phyloP scores from a whole-genome alignment of 1,140 invertebrate species.

The Lordiphosa stackelbergi region DNA sequence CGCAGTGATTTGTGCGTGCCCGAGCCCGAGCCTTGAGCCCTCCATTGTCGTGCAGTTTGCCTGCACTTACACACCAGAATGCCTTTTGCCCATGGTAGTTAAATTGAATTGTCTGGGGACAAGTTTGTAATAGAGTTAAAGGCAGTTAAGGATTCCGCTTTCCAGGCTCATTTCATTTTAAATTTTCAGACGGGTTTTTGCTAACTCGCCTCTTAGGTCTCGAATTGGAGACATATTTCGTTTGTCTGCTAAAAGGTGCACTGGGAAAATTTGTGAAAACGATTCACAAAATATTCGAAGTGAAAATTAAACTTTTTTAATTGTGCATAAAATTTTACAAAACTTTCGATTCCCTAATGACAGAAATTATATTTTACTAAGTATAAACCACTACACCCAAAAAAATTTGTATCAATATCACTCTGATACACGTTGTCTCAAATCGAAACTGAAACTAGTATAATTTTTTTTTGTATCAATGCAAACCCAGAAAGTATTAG shows the following conservation, averaged over 20 bases:
- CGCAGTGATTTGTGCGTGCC: constrained; percentile 50
- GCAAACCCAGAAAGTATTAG: no score
- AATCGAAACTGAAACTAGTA: no score
- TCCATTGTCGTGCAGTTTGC: constrained; percentile 28
- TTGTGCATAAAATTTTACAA: no score
- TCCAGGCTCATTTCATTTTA: constrained; percentile 60
- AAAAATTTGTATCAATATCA: no score
- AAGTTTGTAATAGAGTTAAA: constrained; percentile 62
- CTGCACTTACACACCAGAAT: constrained; percentile 34
- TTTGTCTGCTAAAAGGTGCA: constrained; percentile 29
- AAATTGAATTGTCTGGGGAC: constrained; percentile 74
- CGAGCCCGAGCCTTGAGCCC: background rate
- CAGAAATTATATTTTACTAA: no score
- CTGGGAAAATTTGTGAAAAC: constrained; percentile 4
- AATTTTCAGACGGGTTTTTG: constrained; percentile 65
- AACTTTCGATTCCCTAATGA: no score
- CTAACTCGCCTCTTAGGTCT: constrained; percentile 69
- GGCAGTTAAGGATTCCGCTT: constrained; percentile 41
- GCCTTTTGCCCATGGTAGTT: constrained; percentile 45
- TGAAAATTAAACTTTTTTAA: no score
- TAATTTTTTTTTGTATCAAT: no score
- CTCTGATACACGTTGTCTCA: no score
- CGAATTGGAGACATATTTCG: constrained; percentile 15
- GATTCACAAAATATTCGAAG: background rate
- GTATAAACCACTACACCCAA: no score